Evolutionary conservation across 2,888 invertebrate genomes (phyloP).

Genomic region (Diloba caeruleocephala): DNA sequence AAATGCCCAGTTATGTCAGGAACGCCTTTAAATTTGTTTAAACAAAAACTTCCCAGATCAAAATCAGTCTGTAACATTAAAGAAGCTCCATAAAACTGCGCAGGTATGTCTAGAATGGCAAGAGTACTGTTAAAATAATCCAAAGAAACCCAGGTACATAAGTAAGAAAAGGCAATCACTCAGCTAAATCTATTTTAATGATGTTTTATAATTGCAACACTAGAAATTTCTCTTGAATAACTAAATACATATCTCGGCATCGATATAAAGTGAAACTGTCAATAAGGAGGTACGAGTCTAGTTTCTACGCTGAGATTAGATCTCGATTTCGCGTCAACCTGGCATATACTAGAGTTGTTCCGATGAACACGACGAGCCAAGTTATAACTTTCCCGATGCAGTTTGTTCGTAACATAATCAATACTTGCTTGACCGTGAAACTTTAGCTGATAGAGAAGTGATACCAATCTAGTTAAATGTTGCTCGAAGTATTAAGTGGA

Average conservation of each 20-base stretch:
- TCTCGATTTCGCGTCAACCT: constrained; percentile 18
- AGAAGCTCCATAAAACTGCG: too few relatives aligned
- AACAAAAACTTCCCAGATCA: too few relatives aligned
- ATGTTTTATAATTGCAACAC: too few relatives aligned
- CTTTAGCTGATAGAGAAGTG: constrained; percentile 9
- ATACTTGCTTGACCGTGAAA: constrained; percentile 17
- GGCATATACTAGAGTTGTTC: constrained; percentile 12
- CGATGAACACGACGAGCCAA: constrained; percentile 2
- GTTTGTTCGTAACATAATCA: constrained; percentile 12
- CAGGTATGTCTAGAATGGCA: too few relatives aligned
- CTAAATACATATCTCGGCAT: neutral
- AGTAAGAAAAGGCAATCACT: too few relatives aligned
- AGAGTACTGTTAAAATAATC: too few relatives aligned
- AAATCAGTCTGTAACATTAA: too few relatives aligned
- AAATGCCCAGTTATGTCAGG: too few relatives aligned
- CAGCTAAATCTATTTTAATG: too few relatives aligned
- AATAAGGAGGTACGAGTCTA: constrained; percentile 14
- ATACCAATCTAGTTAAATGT: constrained; percentile 4
- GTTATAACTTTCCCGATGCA: constrained; percentile 40
- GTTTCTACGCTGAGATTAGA: constrained; percentile 31
- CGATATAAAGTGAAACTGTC: constrained; percentile 33
- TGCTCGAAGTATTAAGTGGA: constrained; percentile 3
- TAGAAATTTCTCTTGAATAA: neutral
- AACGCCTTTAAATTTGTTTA: too few relatives aligned
- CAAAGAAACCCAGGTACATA: too few relatives aligned